Evolutionary conservation across 2,888 invertebrate genomes (phyloP), one percentile per base, ranked within the genome.

Genomic region (Drosophila lacicola): DNA sequence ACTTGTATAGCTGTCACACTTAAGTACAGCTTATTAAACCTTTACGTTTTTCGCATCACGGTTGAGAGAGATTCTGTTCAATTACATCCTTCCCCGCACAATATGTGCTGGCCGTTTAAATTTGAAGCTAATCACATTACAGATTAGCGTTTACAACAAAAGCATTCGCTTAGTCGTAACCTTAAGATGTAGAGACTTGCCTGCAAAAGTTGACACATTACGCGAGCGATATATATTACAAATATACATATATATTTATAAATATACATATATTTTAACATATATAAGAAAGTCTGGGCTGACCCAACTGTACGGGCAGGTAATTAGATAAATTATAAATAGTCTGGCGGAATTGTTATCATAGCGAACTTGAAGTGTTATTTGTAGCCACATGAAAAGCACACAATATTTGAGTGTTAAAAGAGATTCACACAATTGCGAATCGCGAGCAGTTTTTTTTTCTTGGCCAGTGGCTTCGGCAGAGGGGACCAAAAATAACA

Each of bases 321-420:
- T 45, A 53, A 41, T 57, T 61, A 61, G 29, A 55, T 39, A 67
- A 42, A 51, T 61, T 77, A 74, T 58, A 73, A 73, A 71, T 57
- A 66, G 50, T 33, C 19, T 3, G 11, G 2, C 14, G 11, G 14
- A 42, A 34, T 53, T 11, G n/a, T 33, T 58, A 60, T 56, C 11
- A 37, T 50, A 53, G 34, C 19, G 10, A 46, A 34, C 49, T 6
- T 19, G 21, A 57, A 37, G 41, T 63, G 54, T 8, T 21, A 41
- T 44, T 57, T 46, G 6, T 49, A 33, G 34, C 3, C 13, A 19
- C 13, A 56, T n/a, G 44, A 39, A 39, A 47, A 46, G n/a, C 9
- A 36, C 13, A 21, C 5, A 37, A 41, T 19, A 47, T 45, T 51
- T 51, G n/a, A 33, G 37, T 14, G 51, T 51, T 51, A 58, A 62